Percentiles rank a stretch among this genome's conserved stretches.
Evolutionary conservation across 2,888 invertebrate genomes (phyloP).

Genomic region (Physocephala rufipes): DNA sequence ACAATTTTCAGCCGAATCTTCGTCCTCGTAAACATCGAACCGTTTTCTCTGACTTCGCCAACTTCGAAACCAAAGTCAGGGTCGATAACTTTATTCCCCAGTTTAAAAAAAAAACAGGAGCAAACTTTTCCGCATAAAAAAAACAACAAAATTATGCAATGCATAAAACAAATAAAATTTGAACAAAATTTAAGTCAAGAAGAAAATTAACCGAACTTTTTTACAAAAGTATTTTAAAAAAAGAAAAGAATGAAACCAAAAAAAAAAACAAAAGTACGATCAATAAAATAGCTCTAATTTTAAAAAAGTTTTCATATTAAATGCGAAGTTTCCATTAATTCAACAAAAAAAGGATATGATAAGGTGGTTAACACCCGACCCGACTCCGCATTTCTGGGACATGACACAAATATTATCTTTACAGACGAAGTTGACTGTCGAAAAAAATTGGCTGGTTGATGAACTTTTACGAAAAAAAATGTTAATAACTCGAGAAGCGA

Average conservation of each 20-base stretch:
- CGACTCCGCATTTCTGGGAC: too few species aligned
- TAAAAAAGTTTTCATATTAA: neutral
- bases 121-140: conserved; percentile 22
- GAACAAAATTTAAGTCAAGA: conserved; percentile 23
- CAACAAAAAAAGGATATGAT: neutral
- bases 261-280: neutral
- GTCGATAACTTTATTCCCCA: conserved; percentile 29
- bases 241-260: neutral
- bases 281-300: conserved; percentile 9
- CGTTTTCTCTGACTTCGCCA: neutral
- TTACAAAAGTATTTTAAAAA: conserved; percentile 23
- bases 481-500: too few species aligned
- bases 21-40: too few species aligned
- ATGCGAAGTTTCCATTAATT: too few species aligned
- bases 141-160: neutral
- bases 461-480: too few species aligned
- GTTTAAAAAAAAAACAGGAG: conserved; percentile 7
- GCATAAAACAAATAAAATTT: conserved; percentile 7
- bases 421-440: too few species aligned
- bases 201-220: conserved; percentile 26
- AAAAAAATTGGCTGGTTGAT: too few species aligned
- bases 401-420: too few species aligned
- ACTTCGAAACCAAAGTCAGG: conserved; percentile 31
- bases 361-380: too few species aligned
- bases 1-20: too few species aligned